Base-by-base conservation (phyloP, 2,797 vertebrate genomes). In the Capromys pilorides region DNA sequence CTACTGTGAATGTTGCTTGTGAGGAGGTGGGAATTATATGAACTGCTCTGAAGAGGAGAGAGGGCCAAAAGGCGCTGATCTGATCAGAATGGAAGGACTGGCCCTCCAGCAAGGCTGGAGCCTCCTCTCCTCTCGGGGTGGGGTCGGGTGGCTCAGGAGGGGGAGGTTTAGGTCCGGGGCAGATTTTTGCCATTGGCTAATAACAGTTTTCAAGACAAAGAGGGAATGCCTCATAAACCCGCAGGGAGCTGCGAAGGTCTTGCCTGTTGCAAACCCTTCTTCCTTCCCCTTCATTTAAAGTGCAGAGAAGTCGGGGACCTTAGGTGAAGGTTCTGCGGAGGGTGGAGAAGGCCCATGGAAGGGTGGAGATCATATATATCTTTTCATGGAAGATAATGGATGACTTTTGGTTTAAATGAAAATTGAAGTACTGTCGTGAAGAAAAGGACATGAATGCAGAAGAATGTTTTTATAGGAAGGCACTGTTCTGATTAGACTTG, bases 311-410 rank as follows among this genome's bases (percentile, higher is more conserved):
- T 83, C 45, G 45, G 88, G 71, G 39, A 91, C 54, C 82, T 88
- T 45, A 67, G 67, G 5, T 62, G 62, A 77, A 79, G 82, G 82
- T 83, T 61, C 22, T 61, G 31, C 75, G 62, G 88, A 84, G 64
- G 49, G 21, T 81, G 59, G 59, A 81, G 86, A 95, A 81, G 82
- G 57, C 67, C 81, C 77, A 93, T 75, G 86, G 91, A 57, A 62
- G 31, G 33, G 28, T 71, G 57, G 77, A 92, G 91, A 96, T 71
- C 66, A 33, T 75, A 71, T 18, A 2, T 73, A 83, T 73, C 69
- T 96, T 96, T 95, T 88, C 90, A 69, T 49, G 78, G 73, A 93
- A 90, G 82, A 83, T 83, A 86, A 88, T 87, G 85, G 90, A 81
- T 45, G 88, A 83, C 64, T 88, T 96, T 79, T 59, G 16, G 59